Evolutionary conservation across 2,113 vertebrate species (phyloP), one percentile per base, ranked within the genome.

Genomic region (Boulengerochromis microlepis): DNA sequence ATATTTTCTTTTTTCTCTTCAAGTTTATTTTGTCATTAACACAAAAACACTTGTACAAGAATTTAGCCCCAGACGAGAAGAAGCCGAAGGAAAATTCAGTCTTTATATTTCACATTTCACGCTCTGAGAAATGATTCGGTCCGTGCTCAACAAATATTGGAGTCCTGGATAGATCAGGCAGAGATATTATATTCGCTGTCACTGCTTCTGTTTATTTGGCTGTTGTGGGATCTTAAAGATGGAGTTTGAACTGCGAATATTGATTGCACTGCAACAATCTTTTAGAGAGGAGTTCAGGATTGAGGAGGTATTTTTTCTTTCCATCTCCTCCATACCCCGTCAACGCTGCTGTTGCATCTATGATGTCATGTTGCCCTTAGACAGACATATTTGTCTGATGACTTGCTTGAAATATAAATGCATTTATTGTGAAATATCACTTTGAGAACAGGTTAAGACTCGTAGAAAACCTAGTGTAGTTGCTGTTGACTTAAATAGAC

Each of bases 321-420:
- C 7, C 7, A 7, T 0, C 12, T 76, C 52, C 8, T 33, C 22
- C 0, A 1, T 18, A 1, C n/a, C 8, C 22, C 5, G 22, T 76
- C 69, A 7, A 42, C 5, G n/a, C 64, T 71, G 35, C n/a, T 71
- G 35, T 2, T 22, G n/a, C n/a, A 40, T 40, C 22, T 71, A 15
- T 15, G 35, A 59, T 16, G 56, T 16, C 26, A 59, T 4, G 19
- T 8, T 40, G 19, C n/a, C 1, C 33, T 69, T n/a, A 8, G 0
- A 69, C 64, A 2, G 33, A 69, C 19, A 2, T 5, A 40, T 38
- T n/a, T 38, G 33, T 35, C 18, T 8, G 33, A 38, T 38, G 33
- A 40, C 10, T 69, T 1, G 33, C 1, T 40, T 40, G 64, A 69
- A 69, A 69, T 69, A 22, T 69, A 1, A 38, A 66, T 22, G 18